A percentile compares a stretch with the other conserved stretches of the same genome.
Conservation (phyloP, 2,113 vertebrate species). For the Spheniscus mendiculus region DNA sequence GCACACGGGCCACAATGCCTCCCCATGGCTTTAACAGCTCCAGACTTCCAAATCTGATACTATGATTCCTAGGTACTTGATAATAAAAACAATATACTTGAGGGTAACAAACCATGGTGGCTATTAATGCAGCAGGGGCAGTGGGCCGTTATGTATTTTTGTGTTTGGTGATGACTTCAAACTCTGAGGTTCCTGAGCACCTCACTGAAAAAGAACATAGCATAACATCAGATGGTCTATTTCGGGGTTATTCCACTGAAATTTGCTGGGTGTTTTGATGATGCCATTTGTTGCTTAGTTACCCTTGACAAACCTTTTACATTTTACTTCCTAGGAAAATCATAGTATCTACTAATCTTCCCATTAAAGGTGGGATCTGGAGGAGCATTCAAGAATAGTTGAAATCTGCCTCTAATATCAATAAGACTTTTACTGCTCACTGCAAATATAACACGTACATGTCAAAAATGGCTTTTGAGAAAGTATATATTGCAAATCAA, state of each 20-base stretch:
- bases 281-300: background rate
- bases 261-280: background rate
- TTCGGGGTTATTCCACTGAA: background rate
- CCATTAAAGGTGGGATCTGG: background rate
- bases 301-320: background rate
- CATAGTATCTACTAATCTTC: background rate
- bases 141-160: background rate
- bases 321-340: background rate
- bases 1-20: background rate
- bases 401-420: background rate
- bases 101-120: background rate
- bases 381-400: background rate
- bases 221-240: background rate
- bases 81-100: background rate
- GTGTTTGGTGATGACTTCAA: background rate
- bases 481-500: background rate
- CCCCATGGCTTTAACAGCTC: background rate
- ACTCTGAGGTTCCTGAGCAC: background rate
- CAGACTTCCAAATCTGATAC: background rate
- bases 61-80: background rate
- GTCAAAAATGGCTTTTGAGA: background rate
- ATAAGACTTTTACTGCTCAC: background rate
- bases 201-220: background rate
- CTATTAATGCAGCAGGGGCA: background rate
- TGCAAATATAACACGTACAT: background rate